Conservation (phyloP, 2,888 invertebrate genomes). For the Epiblema foenella region DNA sequence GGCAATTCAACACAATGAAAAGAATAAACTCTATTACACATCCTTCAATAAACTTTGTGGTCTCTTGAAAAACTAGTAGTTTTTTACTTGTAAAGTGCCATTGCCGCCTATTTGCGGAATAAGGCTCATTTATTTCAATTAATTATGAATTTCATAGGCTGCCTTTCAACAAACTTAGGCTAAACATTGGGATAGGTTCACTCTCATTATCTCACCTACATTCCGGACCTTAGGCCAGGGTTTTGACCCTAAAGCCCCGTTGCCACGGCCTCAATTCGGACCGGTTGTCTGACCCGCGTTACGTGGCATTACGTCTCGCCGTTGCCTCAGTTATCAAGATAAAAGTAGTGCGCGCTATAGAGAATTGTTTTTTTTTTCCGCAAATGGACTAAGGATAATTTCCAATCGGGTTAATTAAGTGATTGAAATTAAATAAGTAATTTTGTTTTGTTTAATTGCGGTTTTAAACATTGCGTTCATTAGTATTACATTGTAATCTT, state of each 20-base stretch:
- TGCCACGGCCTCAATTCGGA: slow-evolving; percentile 37
- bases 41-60: too few relatives aligned
- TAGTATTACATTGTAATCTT: background rate
- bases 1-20: too few relatives aligned
- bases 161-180: too few relatives aligned
- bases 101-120: too few relatives aligned
- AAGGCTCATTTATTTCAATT: too few relatives aligned
- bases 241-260: slow-evolving; percentile 42
- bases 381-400: slow-evolving; percentile 9
- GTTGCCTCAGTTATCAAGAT: slow-evolving; percentile 42
- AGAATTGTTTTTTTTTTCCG: slow-evolving; percentile 5
- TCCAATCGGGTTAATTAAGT: slow-evolving; percentile 12
- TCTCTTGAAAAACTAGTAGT: too few relatives aligned
- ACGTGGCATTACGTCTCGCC: slow-evolving; percentile 40
- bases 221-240: slow-evolving; percentile 19
- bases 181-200: slow-evolving; percentile 10
- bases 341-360: slow-evolving; percentile 34
- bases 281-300: slow-evolving; percentile 41
- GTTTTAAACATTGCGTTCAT: background rate
- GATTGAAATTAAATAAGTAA: slow-evolving; percentile 11
- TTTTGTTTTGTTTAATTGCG: background rate
- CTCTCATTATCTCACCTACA: slow-evolving; percentile 17
- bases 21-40: too few relatives aligned
- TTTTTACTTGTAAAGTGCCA: too few relatives aligned
- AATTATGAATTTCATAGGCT: too few relatives aligned